Base-by-base conservation (phyloP, 2,797 vertebrate genomes). In the Girardinus metallicus region DNA sequence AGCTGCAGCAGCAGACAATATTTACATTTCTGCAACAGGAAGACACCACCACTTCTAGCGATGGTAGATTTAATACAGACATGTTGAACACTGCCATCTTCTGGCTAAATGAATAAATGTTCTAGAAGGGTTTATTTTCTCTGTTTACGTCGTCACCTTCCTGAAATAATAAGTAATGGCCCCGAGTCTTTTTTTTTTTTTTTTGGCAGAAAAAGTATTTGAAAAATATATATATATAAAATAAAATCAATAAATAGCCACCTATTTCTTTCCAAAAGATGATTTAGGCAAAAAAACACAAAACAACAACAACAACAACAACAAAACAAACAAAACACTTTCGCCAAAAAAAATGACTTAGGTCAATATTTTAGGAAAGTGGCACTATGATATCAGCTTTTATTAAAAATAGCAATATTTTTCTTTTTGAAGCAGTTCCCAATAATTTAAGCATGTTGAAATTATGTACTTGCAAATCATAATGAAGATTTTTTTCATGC, bases 1-100 rank as follows among this genome's bases (percentile, higher is more conserved):
- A 18, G 60, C 31, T 66, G 21, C 18, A 66, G 34, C 34, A 41
- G 34, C 34, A 66, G 21, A 26, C 12, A 41, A 68, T 23, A 12
- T 68, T 1, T 26, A 41, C 21, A 68, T 41, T 68, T 41, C 18
- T 68, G 36, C 18, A 68, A 12, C 64, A 41, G 18, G 2, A 4
- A 9, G 36, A 9, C 5, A 18, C 29, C 57, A 41, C 36, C 16
- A 26, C 18, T 39, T 66, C 11, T 23, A 23, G 21, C 41, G 23
- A 39, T 26, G 16, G 60, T 21, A 36, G 31, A 64, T 64, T 64
- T 9, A 64, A 23, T 41, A 11, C 5, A 23, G 21, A 68, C 36
- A 23, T 41, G 41, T 43, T 70, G 23, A 71, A 71, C 41, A 70
- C 68, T 71, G 68, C 68, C 68, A 44, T n/a, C 68, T 71, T 44